Conservation (phyloP, 2,797 vertebrate genomes). For the Gymnocypris eckloni region DNA sequence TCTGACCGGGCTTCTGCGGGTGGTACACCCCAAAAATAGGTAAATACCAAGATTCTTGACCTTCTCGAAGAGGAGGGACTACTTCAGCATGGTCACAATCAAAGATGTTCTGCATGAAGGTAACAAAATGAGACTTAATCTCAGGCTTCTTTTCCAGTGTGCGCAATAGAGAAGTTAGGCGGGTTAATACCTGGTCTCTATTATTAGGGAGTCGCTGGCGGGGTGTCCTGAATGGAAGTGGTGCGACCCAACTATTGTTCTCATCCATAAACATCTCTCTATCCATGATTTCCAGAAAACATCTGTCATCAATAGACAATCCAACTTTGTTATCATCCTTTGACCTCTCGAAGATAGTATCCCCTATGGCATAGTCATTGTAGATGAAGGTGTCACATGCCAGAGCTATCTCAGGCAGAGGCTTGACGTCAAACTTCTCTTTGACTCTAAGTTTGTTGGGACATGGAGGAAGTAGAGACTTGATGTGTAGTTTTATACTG, state of each 20-base stretch:
- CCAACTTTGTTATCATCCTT: not conserved
- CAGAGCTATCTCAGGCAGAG: not conserved
- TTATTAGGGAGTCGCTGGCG: not conserved
- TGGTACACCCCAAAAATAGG: no score
- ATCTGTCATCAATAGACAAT: not conserved
- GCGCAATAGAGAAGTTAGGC: not conserved
- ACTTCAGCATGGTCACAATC: no score
- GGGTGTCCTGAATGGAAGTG: not conserved
- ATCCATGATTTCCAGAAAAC: not conserved
- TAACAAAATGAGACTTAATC: conserved; percentile 14
- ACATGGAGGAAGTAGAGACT: not conserved
- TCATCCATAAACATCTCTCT: not conserved
- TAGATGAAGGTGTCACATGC: not conserved
- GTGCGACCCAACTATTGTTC: not conserved
- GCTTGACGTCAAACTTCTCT: not conserved
- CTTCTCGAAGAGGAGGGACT: no score
- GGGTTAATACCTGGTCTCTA: not conserved
- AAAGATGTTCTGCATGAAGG: conserved; percentile 1
- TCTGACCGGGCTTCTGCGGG: not conserved
- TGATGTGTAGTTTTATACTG: not conserved
- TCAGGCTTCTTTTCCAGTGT: conserved; percentile 14
- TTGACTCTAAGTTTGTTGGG: not conserved
- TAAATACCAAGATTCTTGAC: no score
- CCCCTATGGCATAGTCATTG: not conserved
- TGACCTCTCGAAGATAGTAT: no score